Conservation (phyloP, 2,888 invertebrate species). For the Macrophya alboannulata region DNA sequence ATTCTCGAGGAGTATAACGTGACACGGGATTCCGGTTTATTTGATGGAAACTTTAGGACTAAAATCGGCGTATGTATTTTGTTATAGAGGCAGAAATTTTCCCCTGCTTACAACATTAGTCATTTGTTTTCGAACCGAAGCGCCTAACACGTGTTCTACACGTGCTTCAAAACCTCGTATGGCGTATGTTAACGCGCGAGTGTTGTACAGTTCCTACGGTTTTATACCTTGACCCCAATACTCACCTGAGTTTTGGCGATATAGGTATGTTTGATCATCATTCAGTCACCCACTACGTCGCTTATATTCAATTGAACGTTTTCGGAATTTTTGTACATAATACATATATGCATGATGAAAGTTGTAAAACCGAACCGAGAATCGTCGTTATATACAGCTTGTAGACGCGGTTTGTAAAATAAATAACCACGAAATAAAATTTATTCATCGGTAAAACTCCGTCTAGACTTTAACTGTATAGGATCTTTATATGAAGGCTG, state of each 20-base stretch:
- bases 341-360: too few species aligned
- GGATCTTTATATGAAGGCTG: neutral
- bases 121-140: constrained; percentile 41
- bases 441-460: neutral
- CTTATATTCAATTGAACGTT: neutral
- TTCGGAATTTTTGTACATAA: neutral
- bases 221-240: constrained; percentile 43
- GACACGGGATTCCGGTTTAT: neutral
- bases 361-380: too few species aligned
- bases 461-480: constrained; percentile 15
- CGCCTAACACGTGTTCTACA: constrained; percentile 20
- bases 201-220: constrained; percentile 1
- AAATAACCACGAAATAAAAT: constrained; percentile 10
- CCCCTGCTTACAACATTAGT: constrained; percentile 32
- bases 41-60: constrained; percentile 5
- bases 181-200: neutral
- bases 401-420: neutral
- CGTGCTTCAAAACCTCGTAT: neutral
- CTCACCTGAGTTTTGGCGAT: constrained; percentile 49
- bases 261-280: neutral
- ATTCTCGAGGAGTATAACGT: constrained; percentile 2
- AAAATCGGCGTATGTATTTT: neutral
- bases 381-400: neutral
- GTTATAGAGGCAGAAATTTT: constrained; percentile 4
- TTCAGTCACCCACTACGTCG: neutral